A percentile compares a stretch with the other conserved stretches of the same genome.
These are phyloP conservation scores for Isurus oxyrinchus DNA, from an alignment of 2,113 vertebrate genomes.

Conservation along the genomic window DNA sequence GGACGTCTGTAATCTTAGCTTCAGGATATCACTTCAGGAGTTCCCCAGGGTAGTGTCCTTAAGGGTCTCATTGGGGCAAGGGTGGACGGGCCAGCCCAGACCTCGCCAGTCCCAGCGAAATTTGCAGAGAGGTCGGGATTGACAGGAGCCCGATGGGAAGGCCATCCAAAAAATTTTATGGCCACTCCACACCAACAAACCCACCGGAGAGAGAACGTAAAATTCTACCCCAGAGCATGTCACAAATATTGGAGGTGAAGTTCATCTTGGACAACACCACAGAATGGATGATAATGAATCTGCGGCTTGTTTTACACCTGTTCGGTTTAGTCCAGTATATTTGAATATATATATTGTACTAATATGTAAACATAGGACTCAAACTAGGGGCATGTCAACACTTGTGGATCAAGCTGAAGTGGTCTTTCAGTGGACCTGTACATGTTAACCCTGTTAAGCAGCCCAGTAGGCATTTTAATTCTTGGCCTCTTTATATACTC, in stretches of 20 bases:
- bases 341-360: not conserved
- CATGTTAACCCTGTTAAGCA: not conserved
- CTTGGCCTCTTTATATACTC: not conserved
- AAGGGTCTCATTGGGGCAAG: no score
- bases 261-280: not conserved
- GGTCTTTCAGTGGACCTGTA: not conserved
- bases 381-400: not conserved
- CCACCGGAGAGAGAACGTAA: no score
- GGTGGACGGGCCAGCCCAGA: no score
- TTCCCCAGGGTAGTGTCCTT: no score
- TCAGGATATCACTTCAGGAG: no score
- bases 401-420: not conserved
- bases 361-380: not conserved
- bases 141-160: no score
- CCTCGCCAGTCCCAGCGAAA: no score
- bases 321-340: not conserved
- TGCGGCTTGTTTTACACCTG: not conserved
- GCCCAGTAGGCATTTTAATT: not conserved
- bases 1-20: no score
- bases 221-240: no score
- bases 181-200: no score
- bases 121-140: no score
- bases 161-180: no score
- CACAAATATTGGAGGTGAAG: not conserved
- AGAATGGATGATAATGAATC: not conserved